Percentiles rank a stretch among this genome's conserved stretches.
These are phyloP conservation scores for Aphelenchoides bicaudatus DNA, from an alignment of 2,888 invertebrate species.

Conservation along the genomic window DNA sequence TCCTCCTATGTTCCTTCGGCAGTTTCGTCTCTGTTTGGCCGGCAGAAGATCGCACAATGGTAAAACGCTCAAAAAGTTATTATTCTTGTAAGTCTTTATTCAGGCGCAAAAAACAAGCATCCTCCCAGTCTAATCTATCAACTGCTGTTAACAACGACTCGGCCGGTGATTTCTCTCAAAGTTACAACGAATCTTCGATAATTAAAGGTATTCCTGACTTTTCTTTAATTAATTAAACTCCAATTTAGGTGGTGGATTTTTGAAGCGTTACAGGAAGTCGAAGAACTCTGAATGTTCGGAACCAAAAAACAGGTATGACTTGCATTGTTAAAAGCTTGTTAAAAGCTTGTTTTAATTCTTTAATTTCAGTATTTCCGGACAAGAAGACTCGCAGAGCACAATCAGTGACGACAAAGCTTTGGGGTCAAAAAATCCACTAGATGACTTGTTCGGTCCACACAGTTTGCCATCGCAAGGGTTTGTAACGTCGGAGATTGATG, in stretches of 20 bases:
- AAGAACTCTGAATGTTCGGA: conserved; percentile 23
- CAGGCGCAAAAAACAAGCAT: conserved; percentile 36
- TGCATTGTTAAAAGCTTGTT: no score
- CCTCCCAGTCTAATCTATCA: conserved; percentile 39
- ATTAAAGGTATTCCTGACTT: conserved; percentile 10
- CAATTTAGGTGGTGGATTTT: conserved; percentile 24
- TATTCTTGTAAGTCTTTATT: conserved; percentile 6
- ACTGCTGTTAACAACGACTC: conserved; percentile 25
- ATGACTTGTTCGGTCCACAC: background rate
- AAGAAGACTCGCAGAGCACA: background rate
- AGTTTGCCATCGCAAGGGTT: no score
- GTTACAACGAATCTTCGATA: conserved; percentile 29
- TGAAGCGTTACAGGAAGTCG: conserved; percentile 32
- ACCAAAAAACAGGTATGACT: conserved; percentile 14
- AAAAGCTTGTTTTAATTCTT: no score
- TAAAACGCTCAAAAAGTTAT: conserved; percentile 9
- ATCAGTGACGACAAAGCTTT: conserved; percentile 11
- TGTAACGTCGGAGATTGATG: conserved; percentile 35
- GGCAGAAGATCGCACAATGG: conserved; percentile 40
- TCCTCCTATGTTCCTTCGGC: conserved; percentile 34
- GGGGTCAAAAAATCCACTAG: conserved; percentile 20
- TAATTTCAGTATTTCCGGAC: background rate
- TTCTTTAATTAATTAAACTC: background rate
- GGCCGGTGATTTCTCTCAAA: conserved; percentile 26
- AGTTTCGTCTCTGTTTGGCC: conserved; percentile 37